Evolutionary conservation across 1,140 invertebrate species (phyloP).

Genomic region (Procambarus clarkii): DNA sequence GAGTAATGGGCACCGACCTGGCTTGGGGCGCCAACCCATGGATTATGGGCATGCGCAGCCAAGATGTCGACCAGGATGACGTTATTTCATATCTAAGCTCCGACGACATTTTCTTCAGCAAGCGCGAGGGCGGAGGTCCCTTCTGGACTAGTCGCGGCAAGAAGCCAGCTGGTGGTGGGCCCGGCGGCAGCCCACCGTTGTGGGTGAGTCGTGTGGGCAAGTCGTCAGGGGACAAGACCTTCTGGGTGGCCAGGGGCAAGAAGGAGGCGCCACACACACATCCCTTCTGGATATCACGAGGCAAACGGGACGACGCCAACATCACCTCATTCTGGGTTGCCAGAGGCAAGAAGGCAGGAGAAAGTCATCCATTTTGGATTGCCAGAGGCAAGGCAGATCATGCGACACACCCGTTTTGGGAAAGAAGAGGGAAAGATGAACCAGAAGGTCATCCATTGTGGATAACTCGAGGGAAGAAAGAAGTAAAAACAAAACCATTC

Average conservation of each 20-base stretch:
- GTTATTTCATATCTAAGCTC: neutral
- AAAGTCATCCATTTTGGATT: conserved; percentile 14
- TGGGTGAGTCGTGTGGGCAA: neutral
- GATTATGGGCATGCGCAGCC: no score
- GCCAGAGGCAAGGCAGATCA: conserved; percentile 27
- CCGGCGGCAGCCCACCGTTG: neutral
- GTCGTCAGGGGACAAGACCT: neutral
- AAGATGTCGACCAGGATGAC: neutral
- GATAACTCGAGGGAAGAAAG: conserved; percentile 36
- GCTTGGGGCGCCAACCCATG: neutral
- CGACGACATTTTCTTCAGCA: neutral
- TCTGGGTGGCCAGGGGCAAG: conserved; percentile 49
- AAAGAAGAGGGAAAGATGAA: neutral
- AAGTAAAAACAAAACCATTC: neutral
- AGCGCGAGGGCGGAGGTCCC: conserved; percentile 21
- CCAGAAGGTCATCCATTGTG: conserved; percentile 27
- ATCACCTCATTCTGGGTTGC: neutral
- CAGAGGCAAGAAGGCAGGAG: conserved; percentile 34
- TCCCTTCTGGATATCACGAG: conserved; percentile 5
- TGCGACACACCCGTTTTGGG: conserved; percentile 19
- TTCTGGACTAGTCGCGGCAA: conserved; percentile 56
- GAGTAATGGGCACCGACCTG: neutral
- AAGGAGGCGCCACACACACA: neutral
- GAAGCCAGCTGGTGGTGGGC: neutral
- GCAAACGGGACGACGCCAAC: neutral